Conservation (phyloP, 1,140 invertebrate species). For the Nilaparvata lugens region DNA sequence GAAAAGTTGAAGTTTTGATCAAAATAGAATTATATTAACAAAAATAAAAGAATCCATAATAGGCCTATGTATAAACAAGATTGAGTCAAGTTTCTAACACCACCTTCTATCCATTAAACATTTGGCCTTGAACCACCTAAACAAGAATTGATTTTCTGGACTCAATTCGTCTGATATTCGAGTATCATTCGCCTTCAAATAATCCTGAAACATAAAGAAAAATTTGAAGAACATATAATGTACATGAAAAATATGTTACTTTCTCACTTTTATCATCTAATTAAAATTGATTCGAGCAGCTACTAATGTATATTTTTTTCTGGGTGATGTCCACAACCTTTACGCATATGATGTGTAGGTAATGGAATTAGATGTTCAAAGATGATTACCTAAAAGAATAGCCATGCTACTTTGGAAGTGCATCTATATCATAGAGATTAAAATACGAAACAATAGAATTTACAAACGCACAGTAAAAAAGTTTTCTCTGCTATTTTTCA, state of each 20-base stretch:
- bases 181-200: conserved; percentile 32
- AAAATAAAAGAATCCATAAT: too few relatives aligned
- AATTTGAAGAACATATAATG: conserved; percentile 11
- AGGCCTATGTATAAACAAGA: too few relatives aligned
- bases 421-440: too few relatives aligned
- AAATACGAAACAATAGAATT: too few relatives aligned
- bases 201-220: conserved; percentile 35
- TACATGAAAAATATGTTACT: not conserved
- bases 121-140: conserved; percentile 75
- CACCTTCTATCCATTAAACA: conserved; percentile 61
- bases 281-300: not conserved
- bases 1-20: too few relatives aligned
- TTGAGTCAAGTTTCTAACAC: conserved; percentile 40
- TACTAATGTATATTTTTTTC: not conserved
- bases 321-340: not conserved
- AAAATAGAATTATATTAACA: too few relatives aligned
- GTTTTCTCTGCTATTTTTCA: too few relatives aligned
- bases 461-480: too few relatives aligned
- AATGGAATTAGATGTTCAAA: not conserved
- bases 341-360: not conserved
- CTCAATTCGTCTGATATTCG: conserved; percentile 41
- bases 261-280: not conserved
- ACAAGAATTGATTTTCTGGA: conserved; percentile 54
- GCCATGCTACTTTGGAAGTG: too few relatives aligned
- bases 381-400: too few relatives aligned